phyloP scores from a whole-genome alignment of 2,113 vertebrate species.

The Aviceda subcristata region DNA sequence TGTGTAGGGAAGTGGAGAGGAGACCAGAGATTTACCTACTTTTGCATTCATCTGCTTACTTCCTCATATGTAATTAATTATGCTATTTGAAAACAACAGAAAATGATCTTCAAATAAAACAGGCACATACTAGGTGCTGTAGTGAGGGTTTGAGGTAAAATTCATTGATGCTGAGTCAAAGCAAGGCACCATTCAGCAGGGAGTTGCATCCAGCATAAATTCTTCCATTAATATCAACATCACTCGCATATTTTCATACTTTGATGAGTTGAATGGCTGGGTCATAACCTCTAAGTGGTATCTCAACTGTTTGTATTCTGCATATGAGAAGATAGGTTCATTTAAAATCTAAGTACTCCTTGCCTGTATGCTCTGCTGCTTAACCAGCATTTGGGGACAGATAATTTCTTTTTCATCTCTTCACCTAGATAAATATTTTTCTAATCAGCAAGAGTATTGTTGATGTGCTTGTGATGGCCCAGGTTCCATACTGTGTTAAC shows the following conservation, averaged over 20 bases:
- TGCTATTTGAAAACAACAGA: not conserved
- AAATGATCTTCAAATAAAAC: not conserved
- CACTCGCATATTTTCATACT: not conserved
- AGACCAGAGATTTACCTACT: not conserved
- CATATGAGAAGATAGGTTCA: not conserved
- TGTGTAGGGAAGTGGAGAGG: not conserved
- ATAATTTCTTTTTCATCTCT: not conserved
- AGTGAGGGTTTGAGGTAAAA: not conserved
- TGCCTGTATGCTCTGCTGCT: not conserved
- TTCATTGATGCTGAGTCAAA: not conserved
- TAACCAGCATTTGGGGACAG: not conserved
- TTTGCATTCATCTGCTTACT: not conserved
- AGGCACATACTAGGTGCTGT: not conserved
- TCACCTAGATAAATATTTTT: not conserved
- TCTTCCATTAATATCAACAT: not conserved
- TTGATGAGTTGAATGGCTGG: not conserved
- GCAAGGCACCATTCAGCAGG: not conserved
- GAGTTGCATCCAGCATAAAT: not conserved
- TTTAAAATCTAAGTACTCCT: not conserved
- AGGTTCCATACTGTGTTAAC: not conserved
- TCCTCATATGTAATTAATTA: not conserved
- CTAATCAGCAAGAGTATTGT: not conserved
- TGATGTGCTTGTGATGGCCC: not conserved
- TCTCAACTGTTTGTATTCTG: not conserved
- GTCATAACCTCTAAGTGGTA: not conserved